These are phyloP conservation scores for Sinopyrophorus schimmeli DNA, from an alignment of 2,888 invertebrate species.

Conservation along the genomic window DNA sequence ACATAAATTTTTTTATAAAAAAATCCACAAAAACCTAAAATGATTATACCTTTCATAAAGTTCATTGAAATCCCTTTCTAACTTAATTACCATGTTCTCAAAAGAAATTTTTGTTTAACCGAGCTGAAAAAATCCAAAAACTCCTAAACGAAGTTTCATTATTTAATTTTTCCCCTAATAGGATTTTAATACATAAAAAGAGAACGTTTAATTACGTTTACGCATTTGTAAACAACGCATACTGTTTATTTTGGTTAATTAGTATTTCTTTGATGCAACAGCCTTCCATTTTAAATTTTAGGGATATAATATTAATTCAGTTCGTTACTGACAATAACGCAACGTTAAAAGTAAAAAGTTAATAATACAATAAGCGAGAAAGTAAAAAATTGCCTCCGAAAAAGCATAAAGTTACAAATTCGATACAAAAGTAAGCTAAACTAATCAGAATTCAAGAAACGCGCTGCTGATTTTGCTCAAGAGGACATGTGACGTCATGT, in stretches of 20 bases:
- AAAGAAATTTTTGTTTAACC: not conserved
- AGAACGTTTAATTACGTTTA: conserved; percentile 14
- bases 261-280: conserved; percentile 11
- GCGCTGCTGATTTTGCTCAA: conserved; percentile 33
- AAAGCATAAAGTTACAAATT: conserved; percentile 14
- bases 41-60: too few species aligned
- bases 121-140: not conserved
- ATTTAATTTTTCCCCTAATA: conserved; percentile 2
- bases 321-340: conserved; percentile 1
- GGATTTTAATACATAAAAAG: conserved; percentile 15
- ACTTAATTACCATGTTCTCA: not conserved
- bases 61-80: too few species aligned
- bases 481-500: conserved; percentile 36
- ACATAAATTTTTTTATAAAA: too few species aligned
- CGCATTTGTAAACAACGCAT: conserved; percentile 7
- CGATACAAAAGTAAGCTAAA: conserved; percentile 20
- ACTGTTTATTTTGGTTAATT: conserved; percentile 18
- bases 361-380: not conserved
- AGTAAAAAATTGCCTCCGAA: conserved; percentile 6
- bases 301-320: conserved; percentile 5
- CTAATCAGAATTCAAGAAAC: conserved; percentile 31
- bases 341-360: not conserved
- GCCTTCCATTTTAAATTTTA: conserved; percentile 7
- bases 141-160: not conserved
- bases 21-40: too few species aligned